A percentile compares a stretch with the other conserved stretches of the same genome.
These are phyloP conservation scores for Chaetodon trifascialis DNA, from an alignment of 2,113 vertebrate genomes.

Conservation along the genomic window DNA sequence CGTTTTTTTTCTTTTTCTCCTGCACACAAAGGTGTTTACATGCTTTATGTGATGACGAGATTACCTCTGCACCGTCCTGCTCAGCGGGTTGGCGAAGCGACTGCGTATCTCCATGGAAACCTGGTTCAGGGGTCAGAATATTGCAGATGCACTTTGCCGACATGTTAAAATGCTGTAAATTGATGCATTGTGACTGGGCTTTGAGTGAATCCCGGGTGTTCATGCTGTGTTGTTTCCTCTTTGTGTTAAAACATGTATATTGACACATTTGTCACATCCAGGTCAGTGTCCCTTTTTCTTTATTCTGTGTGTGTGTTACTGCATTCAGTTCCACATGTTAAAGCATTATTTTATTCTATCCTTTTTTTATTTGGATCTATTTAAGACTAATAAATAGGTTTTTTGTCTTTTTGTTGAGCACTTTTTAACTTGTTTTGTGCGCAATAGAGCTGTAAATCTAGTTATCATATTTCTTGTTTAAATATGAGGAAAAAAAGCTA, in stretches of 20 bases:
- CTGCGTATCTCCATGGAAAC: conserved; percentile 63
- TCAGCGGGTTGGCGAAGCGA: conserved; percentile 36
- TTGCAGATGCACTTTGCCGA: conserved; percentile 34
- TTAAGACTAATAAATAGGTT: not conserved
- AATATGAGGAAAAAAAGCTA: not conserved
- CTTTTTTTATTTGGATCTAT: not conserved
- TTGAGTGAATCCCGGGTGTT: conserved; percentile 8
- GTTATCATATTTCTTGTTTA: not conserved
- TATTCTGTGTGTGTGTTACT: not conserved
- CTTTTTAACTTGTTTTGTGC: not conserved
- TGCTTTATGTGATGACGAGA: conserved; percentile 57
- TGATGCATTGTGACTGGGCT: conserved; percentile 36
- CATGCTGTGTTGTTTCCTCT: conserved; percentile 47
- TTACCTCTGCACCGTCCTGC: conserved; percentile 70
- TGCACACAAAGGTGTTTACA: conserved; percentile 69
- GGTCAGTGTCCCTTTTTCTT: not conserved
- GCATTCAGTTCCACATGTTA: not conserved
- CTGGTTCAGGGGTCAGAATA: conserved; percentile 62
- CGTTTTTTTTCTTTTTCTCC: conserved; percentile 54
- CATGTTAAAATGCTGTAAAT: conserved; percentile 57
- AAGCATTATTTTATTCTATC: not conserved
- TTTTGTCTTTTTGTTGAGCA: not conserved
- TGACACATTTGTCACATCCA: not conserved
- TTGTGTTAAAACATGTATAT: conserved; percentile 22
- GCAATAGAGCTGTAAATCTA: not conserved